Conservation (phyloP, 2,888 invertebrate genomes). For the Limulus polyphemus region DNA sequence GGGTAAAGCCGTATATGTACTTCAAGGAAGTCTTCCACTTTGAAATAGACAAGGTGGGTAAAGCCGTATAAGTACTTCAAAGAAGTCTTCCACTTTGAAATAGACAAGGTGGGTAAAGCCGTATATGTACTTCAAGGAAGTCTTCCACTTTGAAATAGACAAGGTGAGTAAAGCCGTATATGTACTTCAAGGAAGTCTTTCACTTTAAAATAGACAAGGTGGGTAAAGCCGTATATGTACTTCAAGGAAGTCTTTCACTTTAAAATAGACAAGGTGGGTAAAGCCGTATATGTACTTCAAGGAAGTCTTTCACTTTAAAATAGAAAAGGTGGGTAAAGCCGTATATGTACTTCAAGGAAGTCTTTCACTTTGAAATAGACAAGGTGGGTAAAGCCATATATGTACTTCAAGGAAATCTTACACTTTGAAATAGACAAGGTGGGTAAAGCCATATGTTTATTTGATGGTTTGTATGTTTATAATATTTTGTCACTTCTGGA, state of each 20-base stretch:
- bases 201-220: constrained; percentile 81
- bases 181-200: constrained; percentile 83
- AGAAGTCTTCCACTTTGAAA: constrained; percentile 72
- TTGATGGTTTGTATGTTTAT: too few relatives aligned
- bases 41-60: constrained; percentile 72
- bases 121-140: constrained; percentile 83
- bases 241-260: constrained; percentile 80
- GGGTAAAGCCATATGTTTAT: too few relatives aligned
- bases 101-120: constrained; percentile 76
- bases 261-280: constrained; percentile 78
- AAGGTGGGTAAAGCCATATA: constrained; percentile 76
- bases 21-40: constrained; percentile 80
- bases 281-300: constrained; percentile 89
- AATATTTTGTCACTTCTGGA: too few relatives aligned
- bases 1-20: constrained; percentile 65
- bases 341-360: constrained; percentile 83
- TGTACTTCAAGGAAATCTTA: constrained; percentile 83
- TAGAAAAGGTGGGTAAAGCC: constrained; percentile 84
- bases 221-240: too few relatives aligned
- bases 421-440: constrained; percentile 81
- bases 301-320: constrained; percentile 72
- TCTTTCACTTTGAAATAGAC: constrained; percentile 73
- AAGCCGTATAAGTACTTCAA: too few relatives aligned
- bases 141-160: constrained; percentile 73
- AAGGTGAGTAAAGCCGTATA: constrained; percentile 76